Conservation (phyloP, 1,140 invertebrate species). For the Heterodera carotae region DNA sequence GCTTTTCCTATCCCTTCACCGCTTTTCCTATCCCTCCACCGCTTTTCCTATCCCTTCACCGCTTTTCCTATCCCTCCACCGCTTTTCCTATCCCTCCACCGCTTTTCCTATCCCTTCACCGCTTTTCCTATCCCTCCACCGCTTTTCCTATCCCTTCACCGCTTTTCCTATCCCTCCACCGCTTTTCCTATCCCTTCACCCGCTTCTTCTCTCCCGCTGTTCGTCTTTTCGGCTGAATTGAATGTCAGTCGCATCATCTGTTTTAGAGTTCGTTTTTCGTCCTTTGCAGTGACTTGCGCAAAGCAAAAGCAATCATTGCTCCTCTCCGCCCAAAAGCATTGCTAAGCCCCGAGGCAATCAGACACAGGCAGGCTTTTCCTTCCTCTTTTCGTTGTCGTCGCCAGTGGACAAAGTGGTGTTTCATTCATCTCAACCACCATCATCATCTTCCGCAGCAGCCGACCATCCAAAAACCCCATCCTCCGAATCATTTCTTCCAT, state of each 20-base stretch:
- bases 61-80: no score
- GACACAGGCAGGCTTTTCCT: background rate
- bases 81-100: no score
- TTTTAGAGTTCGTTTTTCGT: background rate
- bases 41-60: no score
- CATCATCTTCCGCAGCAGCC: background rate
- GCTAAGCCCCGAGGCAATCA: background rate
- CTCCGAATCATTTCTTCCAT: constrained; percentile 9
- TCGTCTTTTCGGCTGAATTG: background rate
- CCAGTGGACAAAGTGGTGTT: constrained; percentile 32
- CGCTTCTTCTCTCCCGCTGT: no score
- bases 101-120: no score
- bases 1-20: no score
- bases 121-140: no score
- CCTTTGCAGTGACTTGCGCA: constrained; percentile 6
- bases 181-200: no score
- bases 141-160: no score
- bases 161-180: no score
- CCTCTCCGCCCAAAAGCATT: background rate
- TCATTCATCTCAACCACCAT: constrained; percentile 14
- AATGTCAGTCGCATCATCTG: background rate
- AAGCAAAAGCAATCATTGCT: constrained; percentile 12
- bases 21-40: no score
- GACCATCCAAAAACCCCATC: background rate
- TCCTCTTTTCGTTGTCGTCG: background rate